Evolutionary conservation across 2,888 invertebrate genomes (phyloP), one percentile per base, ranked within the genome.

Genomic region (Platynereis dumerilii): DNA sequence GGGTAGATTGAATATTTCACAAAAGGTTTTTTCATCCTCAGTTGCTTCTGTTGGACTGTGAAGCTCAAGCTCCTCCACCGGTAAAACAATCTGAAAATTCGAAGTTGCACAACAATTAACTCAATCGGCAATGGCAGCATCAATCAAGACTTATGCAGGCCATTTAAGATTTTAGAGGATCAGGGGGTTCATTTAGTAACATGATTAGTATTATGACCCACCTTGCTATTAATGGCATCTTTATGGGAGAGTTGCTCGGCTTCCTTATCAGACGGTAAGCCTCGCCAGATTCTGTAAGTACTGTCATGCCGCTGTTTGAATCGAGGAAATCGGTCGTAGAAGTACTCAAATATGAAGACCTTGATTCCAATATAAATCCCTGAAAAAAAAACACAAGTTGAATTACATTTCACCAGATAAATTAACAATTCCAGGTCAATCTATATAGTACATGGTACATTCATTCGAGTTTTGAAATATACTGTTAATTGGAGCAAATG

Each of bases 311-410:
- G 82, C 65, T 77, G 77, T 54, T 83, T 81, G 24, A 87, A 76
- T 48, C 84, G 76, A 5, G 87, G 87, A 71, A 85, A 87, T 29
- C 81, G 78, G 67, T 80, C 75, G 75, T 84, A 87, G 29, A 86
- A 69, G 72, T 83, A 85, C 58, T 86, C 84, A 39, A 86, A 78
- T 39, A 87, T 70, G 72, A 87, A 87, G 60, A 86, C 66, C 70
- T 86, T 85, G 17, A 85, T 73, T 5, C 86, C 86, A 24, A 85
- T 48, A 39, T 75, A 76, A 12, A 83, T 45, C 45, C 81, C 81
- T 82, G 69, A 27, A 60, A 60, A 17, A 60, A 27, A 55, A 17
- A 24, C 52, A 52, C 34, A 34, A 34, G 7, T 7, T 34, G 7
- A 34, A 34, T 34, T 34, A n/a, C 34, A 7, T 34, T 34, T 34